phyloP scores from a whole-genome alignment of 2,888 invertebrate species.

The Hypomecis atomaria region DNA sequence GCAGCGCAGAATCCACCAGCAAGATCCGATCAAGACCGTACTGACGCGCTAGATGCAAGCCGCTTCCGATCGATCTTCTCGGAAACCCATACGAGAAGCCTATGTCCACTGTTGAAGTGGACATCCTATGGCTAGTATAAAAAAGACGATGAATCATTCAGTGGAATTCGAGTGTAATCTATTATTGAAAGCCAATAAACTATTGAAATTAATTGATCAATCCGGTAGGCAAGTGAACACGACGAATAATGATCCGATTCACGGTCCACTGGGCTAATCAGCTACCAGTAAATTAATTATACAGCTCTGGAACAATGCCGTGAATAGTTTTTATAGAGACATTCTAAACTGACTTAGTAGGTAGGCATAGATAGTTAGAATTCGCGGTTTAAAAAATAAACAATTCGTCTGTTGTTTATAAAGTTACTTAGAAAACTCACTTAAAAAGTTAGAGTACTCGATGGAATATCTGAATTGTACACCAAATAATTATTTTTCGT shows the following conservation, averaged over 20 bases:
- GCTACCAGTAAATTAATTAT: constrained; percentile 37
- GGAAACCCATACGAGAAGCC: too few relatives aligned
- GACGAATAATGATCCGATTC: constrained; percentile 32
- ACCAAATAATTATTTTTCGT: too few relatives aligned
- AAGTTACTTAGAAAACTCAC: too few relatives aligned
- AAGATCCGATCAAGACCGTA: too few relatives aligned
- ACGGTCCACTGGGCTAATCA: constrained; percentile 39
- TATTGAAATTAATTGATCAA: not conserved
- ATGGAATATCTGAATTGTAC: too few relatives aligned
- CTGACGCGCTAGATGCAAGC: too few relatives aligned
- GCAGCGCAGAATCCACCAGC: too few relatives aligned
- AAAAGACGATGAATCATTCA: not conserved
- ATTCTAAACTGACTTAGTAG: constrained; percentile 6
- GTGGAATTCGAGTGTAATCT: not conserved
- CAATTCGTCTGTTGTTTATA: too few relatives aligned
- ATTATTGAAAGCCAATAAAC: not conserved
- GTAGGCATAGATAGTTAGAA: not conserved
- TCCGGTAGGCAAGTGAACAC: constrained; percentile 27
- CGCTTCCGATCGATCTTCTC: too few relatives aligned
- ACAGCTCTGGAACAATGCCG: constrained; percentile 37
- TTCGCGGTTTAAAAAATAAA: not conserved
- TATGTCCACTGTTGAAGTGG: too few relatives aligned
- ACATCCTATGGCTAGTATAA: too few relatives aligned
- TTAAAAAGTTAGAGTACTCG: too few relatives aligned
- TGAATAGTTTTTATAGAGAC: constrained; percentile 16